Evolutionary conservation across 2,888 invertebrate genomes (phyloP), one percentile per base, ranked within the genome.

Genomic region (Eucriotettix oculatus): DNA sequence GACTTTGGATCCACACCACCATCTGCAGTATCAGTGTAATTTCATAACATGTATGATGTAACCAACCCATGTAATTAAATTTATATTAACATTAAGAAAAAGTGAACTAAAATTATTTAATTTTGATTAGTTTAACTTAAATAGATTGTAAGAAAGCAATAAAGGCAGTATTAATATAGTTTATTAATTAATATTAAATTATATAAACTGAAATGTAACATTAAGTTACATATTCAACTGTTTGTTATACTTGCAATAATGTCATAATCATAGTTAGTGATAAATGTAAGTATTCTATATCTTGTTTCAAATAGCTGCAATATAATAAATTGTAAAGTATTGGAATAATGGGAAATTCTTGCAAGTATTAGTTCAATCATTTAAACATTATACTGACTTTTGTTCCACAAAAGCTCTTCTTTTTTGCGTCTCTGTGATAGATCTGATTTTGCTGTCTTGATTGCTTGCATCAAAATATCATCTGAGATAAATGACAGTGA

Each of bases 1-100:
- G 91, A 90, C 68, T 87, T 88, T 0, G 92, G 89, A 70, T 91
- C 91, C 0, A 88, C 87, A 66, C 87, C 87, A 64, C 86, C 86
- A 70, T 82, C 88, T 86, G 66, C 10, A 71, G 72, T 29, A 29
- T 29, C 29, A 29, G 7, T 5, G 29, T 29, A 61, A 64, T 42
- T 42, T 42, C 44, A 43, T 42, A 16, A 57, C 16, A 44, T 40
- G 17, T n/a, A 16, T 29, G 7, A 29, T 29, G 29, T 29, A 29
- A 29, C 29, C 29, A 5, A 29, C 3, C 7, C 3, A 29, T 7
- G 7, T 5, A 29, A 29, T 29, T 29, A 29, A 29, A 29, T 29
- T 29, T 29, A 29, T 29, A 29, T 29, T 7, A 29, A 29, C 29
- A 29, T 29, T 29, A 29, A 29, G 2, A 29, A 29, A 29, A 29